Conservation (phyloP, 2,113 vertebrate species). For the Corythornis madagascariensis region DNA sequence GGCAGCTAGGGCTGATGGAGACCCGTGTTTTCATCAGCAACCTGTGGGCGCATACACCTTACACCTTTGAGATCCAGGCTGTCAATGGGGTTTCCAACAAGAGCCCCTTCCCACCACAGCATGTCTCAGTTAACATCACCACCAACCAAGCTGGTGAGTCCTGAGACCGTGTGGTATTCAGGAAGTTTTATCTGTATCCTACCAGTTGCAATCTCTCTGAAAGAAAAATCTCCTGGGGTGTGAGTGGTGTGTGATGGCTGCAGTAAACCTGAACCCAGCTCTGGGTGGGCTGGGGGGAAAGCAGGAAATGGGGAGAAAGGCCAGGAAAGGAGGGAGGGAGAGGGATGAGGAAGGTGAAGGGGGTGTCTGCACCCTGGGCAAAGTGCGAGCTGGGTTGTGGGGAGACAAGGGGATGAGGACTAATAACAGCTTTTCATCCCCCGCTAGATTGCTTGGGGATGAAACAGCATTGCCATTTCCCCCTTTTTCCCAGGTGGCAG, state of each 20-base stretch:
- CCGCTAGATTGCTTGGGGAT: background rate
- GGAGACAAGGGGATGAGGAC: background rate
- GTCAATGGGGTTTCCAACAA: conserved; percentile 95
- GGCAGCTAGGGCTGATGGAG: conserved; percentile 91
- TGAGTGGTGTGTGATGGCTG: background rate
- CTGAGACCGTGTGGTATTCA: fast-evolving
- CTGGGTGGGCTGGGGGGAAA: background rate
- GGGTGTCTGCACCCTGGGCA: background rate
- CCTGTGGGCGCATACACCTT: conserved; percentile 93
- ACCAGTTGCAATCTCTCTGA: fast-evolving
- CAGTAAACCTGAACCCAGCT: background rate
- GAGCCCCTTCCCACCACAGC: conserved; percentile 94
- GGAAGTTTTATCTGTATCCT: fast-evolving
- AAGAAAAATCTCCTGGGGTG: fast-evolving
- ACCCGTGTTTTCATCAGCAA: conserved; percentile 95
- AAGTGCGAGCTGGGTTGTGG: background rate
- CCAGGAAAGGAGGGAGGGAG: background rate
- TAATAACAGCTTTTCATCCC: fast-evolving
- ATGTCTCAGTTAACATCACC: conserved; percentile 95
- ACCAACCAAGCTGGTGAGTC: conserved; percentile 97
- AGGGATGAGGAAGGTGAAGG: background rate
- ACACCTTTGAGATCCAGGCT: conserved; percentile 96
- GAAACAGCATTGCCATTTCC: background rate
- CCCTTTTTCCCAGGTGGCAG: background rate
- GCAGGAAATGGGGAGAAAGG: background rate